A percentile compares a stretch with the other conserved stretches of the same genome.
Conservation (phyloP, 2,888 invertebrate genomes). For the Drosophila anomalipes region DNA sequence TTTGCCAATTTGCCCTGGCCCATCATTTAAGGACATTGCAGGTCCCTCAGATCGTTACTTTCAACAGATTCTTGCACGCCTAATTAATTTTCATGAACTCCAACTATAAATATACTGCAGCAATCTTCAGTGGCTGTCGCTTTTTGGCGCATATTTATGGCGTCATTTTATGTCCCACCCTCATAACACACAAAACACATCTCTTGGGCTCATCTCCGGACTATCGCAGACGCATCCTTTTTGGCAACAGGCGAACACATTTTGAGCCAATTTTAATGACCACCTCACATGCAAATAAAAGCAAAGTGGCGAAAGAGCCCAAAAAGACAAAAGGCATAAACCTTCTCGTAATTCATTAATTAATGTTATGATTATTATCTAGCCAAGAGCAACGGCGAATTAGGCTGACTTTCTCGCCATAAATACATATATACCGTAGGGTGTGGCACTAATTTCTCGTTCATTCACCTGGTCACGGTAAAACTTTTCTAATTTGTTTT, state of each 20-base stretch:
- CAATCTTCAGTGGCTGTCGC: conserved; percentile 33
- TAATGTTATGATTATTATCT: conserved; percentile 70
- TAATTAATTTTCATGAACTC: conserved; percentile 49
- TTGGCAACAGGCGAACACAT: conserved; percentile 15
- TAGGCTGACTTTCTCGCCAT: conserved; percentile 20
- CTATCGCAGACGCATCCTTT: conserved; percentile 16
- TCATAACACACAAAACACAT: not conserved
- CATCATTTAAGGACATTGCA: not conserved
- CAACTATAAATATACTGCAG: conserved; percentile 43
- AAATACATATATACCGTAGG: conserved; percentile 2
- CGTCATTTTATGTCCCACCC: conserved; percentile 40
- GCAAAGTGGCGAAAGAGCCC: conserved; percentile 19
- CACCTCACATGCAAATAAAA: conserved; percentile 53
- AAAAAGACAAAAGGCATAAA: conserved; percentile 48
- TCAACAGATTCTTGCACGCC: conserved; percentile 6
- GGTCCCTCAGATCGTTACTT: conserved; percentile 1
- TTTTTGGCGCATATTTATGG: conserved; percentile 59
- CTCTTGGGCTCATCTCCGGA: conserved; percentile 8
- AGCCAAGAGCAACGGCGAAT: conserved; percentile 23
- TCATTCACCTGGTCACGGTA: conserved; percentile 48
- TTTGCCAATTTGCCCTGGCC: not conserved
- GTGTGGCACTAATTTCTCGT: conserved; percentile 17
- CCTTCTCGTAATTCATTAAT: conserved; percentile 66
- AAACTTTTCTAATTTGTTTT: conserved; percentile 73
- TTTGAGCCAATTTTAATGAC: conserved; percentile 52